Conservation (phyloP, 2,113 vertebrate genomes). For the Anoplopoma fimbria region DNA sequence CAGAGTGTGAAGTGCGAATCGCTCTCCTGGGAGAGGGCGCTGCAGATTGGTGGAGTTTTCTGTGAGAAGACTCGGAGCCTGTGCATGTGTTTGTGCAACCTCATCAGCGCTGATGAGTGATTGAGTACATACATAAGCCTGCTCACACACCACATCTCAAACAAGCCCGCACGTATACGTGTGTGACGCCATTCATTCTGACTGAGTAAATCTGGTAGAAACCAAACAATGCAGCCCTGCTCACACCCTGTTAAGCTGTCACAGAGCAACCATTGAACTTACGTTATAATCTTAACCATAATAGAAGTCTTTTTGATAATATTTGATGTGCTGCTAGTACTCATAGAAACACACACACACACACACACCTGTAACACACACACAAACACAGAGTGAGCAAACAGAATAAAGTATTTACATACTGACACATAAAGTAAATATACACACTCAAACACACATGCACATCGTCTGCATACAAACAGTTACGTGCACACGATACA, state of each 20-base stretch:
- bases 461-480: slow-evolving; percentile 15
- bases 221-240: slow-evolving; percentile 57
- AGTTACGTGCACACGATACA: not conserved
- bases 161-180: slow-evolving; percentile 22
- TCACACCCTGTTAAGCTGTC: slow-evolving; percentile 64
- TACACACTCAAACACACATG: not conserved
- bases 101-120: slow-evolving; percentile 58
- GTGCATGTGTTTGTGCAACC: slow-evolving; percentile 23
- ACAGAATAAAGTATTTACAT: slow-evolving; percentile 19
- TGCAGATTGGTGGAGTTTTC: slow-evolving; percentile 23
- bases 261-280: slow-evolving; percentile 43
- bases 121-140: slow-evolving; percentile 57
- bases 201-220: slow-evolving; percentile 55
- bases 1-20: slow-evolving; percentile 33
- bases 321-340: slow-evolving; percentile 38
- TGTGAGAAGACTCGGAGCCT: slow-evolving; percentile 12
- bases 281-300: slow-evolving; percentile 50
- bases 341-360: not conserved
- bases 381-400: slow-evolving; percentile 9
- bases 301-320: slow-evolving; percentile 37
- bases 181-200: slow-evolving; percentile 51
- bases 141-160: slow-evolving; percentile 66
- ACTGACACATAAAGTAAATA: slow-evolving; percentile 29
- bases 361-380: slow-evolving; percentile 3
- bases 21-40: slow-evolving; percentile 30